Conservation (phyloP, 2,888 invertebrate genomes). For the Morpho deidamia region DNA sequence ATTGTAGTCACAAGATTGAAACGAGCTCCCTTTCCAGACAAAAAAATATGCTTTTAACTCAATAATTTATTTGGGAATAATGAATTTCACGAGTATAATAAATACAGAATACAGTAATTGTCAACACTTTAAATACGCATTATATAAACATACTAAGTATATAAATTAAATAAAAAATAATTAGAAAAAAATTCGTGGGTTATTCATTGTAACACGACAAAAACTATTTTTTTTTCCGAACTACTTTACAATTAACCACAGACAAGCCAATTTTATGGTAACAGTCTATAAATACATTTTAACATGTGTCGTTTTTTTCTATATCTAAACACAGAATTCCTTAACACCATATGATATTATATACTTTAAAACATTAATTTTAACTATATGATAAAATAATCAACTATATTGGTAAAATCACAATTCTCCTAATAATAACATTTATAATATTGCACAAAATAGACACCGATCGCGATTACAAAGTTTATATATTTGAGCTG, state of each 20-base stretch:
- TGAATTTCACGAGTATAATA: conserved; percentile 59
- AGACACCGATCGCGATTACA: conserved; percentile 54
- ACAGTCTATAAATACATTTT: conserved; percentile 52
- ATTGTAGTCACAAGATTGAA: no score
- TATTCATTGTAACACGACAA: conserved; percentile 24
- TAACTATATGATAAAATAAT: conserved; percentile 67
- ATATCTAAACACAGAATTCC: conserved; percentile 62
- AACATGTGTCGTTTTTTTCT: conserved; percentile 45
- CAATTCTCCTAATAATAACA: conserved; percentile 73
- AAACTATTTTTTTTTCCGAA: conserved; percentile 20
- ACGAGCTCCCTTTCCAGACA: not conserved
- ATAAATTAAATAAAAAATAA: conserved; percentile 20
- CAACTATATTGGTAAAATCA: conserved; percentile 74
- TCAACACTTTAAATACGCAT: conserved; percentile 64
- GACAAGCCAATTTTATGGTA: conserved; percentile 26
- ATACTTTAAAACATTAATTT: conserved; percentile 59
- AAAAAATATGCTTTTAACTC: conserved; percentile 43
- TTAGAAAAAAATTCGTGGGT: conserved; percentile 20
- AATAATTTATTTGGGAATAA: conserved; percentile 74
- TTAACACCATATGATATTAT: conserved; percentile 62
- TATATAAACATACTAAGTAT: conserved; percentile 44
- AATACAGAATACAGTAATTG: conserved; percentile 65
- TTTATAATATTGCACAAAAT: conserved; percentile 66
- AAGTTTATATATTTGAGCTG: conserved; percentile 37
- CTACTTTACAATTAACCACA: conserved; percentile 19